phyloP scores from a whole-genome alignment of 1,140 invertebrate species.

The Triops longicaudatus region DNA sequence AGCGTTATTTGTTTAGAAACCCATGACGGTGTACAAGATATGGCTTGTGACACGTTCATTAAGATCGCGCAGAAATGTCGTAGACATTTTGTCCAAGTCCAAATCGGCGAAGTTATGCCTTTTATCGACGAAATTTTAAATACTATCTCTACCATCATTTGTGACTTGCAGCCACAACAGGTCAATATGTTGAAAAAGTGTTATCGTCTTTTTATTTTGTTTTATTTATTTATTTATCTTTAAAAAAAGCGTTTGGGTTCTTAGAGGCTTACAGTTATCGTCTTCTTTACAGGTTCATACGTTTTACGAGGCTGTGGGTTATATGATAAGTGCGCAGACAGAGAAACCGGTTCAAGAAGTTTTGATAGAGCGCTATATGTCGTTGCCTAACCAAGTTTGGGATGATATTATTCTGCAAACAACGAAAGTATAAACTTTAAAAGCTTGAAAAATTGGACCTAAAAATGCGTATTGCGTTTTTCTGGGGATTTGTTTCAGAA shows the following conservation, averaged over 20 bases:
- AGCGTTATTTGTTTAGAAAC: neutral
- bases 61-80: conserved; percentile 99
- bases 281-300: conserved; percentile 66
- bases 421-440: conserved; percentile 45
- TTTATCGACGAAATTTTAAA: conserved; percentile 98
- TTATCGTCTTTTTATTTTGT: conserved; percentile 24
- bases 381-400: conserved; percentile 86
- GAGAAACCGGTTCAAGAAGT: conserved; percentile 82
- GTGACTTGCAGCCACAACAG: conserved; percentile 95
- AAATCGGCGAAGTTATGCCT: conserved; percentile 91
- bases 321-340: conserved; percentile 94
- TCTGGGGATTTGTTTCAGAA: conserved; percentile 48
- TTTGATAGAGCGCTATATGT: conserved; percentile 96
- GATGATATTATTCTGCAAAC: conserved; percentile 43
- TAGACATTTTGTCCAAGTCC: conserved; percentile 92
- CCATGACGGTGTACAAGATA: conserved; percentile 51
- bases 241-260: conserved; percentile 26
- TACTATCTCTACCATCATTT: conserved; percentile 95
- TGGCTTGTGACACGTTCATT: conserved; percentile 99
- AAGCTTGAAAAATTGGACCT: neutral
- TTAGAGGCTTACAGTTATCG: conserved; percentile 40
- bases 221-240: conserved; percentile 16
- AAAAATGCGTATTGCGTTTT: neutral
- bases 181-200: conserved; percentile 39
- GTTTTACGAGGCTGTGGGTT: conserved; percentile 98